Conservation (phyloP, 2,888 invertebrate species). For the Agonopterix arenella region DNA sequence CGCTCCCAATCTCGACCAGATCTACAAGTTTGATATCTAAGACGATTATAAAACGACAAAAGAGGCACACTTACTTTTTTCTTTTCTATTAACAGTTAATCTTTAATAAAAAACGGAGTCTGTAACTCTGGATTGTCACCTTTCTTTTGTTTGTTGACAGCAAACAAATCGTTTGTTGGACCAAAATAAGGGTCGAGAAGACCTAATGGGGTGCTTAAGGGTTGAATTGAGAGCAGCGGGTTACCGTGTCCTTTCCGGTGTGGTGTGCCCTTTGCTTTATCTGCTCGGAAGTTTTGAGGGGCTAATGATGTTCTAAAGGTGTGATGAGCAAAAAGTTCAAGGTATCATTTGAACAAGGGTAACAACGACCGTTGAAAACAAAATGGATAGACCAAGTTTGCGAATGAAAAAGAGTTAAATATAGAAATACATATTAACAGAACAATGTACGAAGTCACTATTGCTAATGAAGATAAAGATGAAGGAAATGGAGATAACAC, state of each 20-base stretch:
- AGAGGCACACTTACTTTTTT: slow-evolving; percentile 50
- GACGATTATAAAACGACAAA: slow-evolving; percentile 62
- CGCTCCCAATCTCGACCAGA: slow-evolving; percentile 47
- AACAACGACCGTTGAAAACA: neutral
- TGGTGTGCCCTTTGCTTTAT: slow-evolving; percentile 56
- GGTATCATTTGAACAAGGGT: neutral
- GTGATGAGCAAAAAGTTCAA: slow-evolving; percentile 36
- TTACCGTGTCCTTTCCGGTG: slow-evolving; percentile 64
- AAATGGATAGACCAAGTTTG: neutral
- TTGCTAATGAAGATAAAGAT: too few relatives aligned
- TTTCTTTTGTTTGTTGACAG: slow-evolving; percentile 69
- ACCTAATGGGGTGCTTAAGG: slow-evolving; percentile 61
- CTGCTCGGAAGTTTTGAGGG: slow-evolving; percentile 36
- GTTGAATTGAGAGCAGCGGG: slow-evolving; percentile 65
- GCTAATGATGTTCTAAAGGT: slow-evolving; percentile 48
- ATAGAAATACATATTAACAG: too few relatives aligned
- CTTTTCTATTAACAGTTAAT: slow-evolving; percentile 57
- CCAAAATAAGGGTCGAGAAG: slow-evolving; percentile 50
- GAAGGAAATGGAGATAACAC: too few relatives aligned
- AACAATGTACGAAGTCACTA: too few relatives aligned
- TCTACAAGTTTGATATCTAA: slow-evolving; percentile 62
- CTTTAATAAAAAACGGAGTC: slow-evolving; percentile 39
- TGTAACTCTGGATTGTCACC: slow-evolving; percentile 44
- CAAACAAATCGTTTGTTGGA: slow-evolving; percentile 66
- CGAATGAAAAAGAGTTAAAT: too few relatives aligned